phyloP scores from a whole-genome alignment of 1,140 invertebrate species.

The Apis dorsata region DNA sequence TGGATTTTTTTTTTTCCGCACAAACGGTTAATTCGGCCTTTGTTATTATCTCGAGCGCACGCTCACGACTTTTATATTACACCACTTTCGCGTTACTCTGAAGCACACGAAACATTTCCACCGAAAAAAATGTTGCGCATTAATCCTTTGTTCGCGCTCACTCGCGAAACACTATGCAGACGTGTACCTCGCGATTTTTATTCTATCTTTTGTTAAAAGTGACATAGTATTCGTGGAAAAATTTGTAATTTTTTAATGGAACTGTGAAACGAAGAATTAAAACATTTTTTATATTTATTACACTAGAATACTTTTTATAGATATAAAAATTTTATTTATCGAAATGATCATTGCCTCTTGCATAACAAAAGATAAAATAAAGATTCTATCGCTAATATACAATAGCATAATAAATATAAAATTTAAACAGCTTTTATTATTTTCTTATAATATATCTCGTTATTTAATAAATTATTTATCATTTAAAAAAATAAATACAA shows the following conservation, averaged over 20 bases:
- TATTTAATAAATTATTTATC: too few species aligned
- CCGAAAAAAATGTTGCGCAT: constrained; percentile 19
- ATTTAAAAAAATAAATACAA: too few species aligned
- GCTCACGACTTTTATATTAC: constrained; percentile 10
- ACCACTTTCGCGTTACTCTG: not conserved
- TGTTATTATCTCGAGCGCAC: constrained; percentile 26
- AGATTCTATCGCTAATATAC: too few species aligned
- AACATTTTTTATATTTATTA: too few species aligned
- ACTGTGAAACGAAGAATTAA: not conserved
- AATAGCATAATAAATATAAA: too few species aligned
- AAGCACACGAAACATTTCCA: not conserved
- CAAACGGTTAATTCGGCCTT: constrained; percentile 23
- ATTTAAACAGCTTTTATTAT: too few species aligned
- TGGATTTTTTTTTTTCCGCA: constrained; percentile 28
- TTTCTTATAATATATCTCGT: too few species aligned
- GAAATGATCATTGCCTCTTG: too few species aligned
- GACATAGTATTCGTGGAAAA: not conserved
- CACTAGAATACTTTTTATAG: too few species aligned
- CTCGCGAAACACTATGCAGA: not conserved
- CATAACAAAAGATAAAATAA: too few species aligned
- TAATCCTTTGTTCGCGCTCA: constrained; percentile 27
- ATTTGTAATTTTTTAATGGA: not conserved
- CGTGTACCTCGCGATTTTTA: not conserved
- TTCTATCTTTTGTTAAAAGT: not conserved
- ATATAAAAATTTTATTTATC: too few species aligned